Evolutionary conservation across 2,113 vertebrate species (phyloP).

Genomic region (Oncorhynchus keta): DNA sequence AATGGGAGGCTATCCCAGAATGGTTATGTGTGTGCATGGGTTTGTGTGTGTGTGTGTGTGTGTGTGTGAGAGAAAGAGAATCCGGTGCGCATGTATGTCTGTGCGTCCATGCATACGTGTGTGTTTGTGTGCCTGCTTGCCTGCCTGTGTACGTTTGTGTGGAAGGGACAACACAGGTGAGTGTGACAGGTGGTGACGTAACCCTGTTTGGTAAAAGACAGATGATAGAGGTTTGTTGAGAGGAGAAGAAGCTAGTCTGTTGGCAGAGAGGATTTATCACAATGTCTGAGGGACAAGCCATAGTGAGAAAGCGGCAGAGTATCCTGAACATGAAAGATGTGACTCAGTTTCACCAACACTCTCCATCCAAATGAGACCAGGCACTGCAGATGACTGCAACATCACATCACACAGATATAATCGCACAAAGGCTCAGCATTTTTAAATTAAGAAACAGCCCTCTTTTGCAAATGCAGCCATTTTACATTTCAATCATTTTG

Average conservation of each 20-base stretch:
- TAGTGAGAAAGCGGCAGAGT: neutral
- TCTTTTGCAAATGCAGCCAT: neutral
- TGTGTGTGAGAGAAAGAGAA: neutral
- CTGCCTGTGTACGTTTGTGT: neutral
- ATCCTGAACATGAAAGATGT: neutral
- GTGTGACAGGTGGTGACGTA: conserved; percentile 1
- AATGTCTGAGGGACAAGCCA: neutral
- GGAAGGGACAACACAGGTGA: neutral
- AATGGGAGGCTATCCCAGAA: neutral
- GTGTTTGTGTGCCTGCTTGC: neutral
- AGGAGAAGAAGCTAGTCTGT: neutral
- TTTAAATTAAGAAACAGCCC: neutral
- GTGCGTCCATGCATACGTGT: neutral
- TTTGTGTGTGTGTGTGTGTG: neutral
- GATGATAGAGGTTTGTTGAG: neutral
- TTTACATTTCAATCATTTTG: neutral
- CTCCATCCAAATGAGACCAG: neutral
- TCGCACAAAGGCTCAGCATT: neutral
- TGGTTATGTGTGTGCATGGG: neutral
- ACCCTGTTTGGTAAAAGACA: neutral
- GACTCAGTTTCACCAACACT: neutral
- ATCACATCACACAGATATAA: neutral
- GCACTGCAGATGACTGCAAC: neutral
- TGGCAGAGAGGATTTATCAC: too few species aligned
- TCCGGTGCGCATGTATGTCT: neutral